Base-by-base conservation (phyloP, 2,888 invertebrate genomes). In the Rotaria macrura region DNA sequence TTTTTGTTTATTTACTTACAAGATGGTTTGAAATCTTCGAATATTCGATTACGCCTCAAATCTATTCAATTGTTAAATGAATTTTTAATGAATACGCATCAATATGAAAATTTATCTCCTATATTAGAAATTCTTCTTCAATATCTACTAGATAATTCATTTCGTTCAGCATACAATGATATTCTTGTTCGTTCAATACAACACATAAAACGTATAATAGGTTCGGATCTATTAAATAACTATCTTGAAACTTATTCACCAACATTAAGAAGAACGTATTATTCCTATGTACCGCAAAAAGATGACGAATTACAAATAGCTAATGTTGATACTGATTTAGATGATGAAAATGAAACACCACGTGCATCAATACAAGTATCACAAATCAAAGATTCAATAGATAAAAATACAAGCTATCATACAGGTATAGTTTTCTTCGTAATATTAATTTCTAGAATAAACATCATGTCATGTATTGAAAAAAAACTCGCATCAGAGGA, bases 61-160 rank as follows among this genome's bases (percentile, higher is more conserved):
- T 43, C 79, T 23, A 79, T 79, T 79, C 43, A 79, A 43, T 43
- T 23, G 4, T 25, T 79, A 43, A 79, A 38, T 5, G 79, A 79
- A 9, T 10, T 79, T 25, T 43, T 79, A 40, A 79, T 20, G 10
- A 79, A 38, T 10, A 79, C 23, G 12, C 43, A 43, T 43, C 79
- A 79, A 79, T n/a, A 79, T 79, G 79, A 79, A 79, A 79, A 79
- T 79, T 17, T 79, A 25, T 79, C 79, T 12, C 79, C 79, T 23
- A 79, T 79, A 14, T n/a, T 79, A 9, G 79, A 79, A 79, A 23
- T 40, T 12, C 43, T 79, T 40, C 25, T 79, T 20, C 40, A 79
- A 79, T 25, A 43, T 79, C 43, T 79, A 43, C 40, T 43, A 43
- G 79, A 79, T 14, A 43, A 79, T 43, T n/a, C 43, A 43, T 79